Base-by-base conservation (phyloP, 2,113 vertebrate species). In the Tachuris rubrigastra region DNA sequence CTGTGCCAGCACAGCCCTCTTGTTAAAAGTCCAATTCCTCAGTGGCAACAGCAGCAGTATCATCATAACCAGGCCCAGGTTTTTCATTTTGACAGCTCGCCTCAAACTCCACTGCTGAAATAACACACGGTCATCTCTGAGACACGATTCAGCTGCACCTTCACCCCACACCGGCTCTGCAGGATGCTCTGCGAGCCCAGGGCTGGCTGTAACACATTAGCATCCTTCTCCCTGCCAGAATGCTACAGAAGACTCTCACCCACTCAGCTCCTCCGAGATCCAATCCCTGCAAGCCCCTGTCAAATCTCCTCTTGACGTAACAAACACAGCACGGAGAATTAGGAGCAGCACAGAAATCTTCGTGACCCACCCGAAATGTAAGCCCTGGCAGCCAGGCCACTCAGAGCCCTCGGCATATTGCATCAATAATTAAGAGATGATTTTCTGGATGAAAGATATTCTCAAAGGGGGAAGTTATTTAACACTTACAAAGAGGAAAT, bases 161-260 rank as follows among this genome's bases (percentile, higher is more conserved):
- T 93, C 90, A 62, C 53, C 87, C 85, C 44, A 37, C 27, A 42
- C 25, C 22, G 7, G 71, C 63, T 80, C 14, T 1, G 72, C 76
- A 90, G 63, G 12, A 68, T 18, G 10, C 21, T 62, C 46, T 14
- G 3, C 35, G 72, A 76, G 47, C 39, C 8, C 11, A 87, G 65
- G 2, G 19, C 72, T 91, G 83, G 22, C 79, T 67, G 49, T 5
- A 78, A 35, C 78, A 80, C 37, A 39, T 65, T 86, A 21, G 58
- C 77, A 89, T 66, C 82, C 49, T 76, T 37, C 74, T 95, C 88
- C 81, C 59, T 94, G 87, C 49, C 81, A 89, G 78, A 88, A 73
- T 3, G 23, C 87, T 72, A 68, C 58, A 84, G 89, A 86, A 95
- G 87, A 94, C 56, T 96, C 65, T 91, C 71, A 93, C 92, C 94